Conservation (phyloP, 2,888 invertebrate genomes). For the Creontiades dilutus region DNA sequence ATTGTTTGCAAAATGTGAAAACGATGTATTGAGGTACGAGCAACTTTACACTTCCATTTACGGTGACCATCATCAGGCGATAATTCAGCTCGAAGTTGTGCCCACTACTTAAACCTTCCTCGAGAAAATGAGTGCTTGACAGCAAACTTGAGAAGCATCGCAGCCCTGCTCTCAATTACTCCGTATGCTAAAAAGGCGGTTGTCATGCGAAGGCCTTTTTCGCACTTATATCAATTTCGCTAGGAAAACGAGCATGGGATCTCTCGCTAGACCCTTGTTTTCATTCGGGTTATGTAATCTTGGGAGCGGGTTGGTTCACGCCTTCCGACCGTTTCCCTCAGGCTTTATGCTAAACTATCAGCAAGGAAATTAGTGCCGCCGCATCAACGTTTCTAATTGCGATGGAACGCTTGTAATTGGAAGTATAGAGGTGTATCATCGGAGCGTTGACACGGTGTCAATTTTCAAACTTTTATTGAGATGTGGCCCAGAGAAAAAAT, state of each 20-base stretch:
- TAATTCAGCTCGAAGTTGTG: too few species aligned
- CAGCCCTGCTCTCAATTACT: slow-evolving; percentile 28
- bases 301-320: neutral
- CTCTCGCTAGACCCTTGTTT: neutral
- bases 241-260: neutral
- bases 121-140: too few species aligned
- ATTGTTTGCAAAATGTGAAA: too few species aligned
- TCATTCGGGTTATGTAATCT: slow-evolving; percentile 14
- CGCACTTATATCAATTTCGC: neutral
- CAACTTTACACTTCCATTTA: too few species aligned
- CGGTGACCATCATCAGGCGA: too few species aligned
- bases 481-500: neutral
- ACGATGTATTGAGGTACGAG: too few species aligned
- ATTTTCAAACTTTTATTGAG: neutral
- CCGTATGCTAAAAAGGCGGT: slow-evolving; percentile 19
- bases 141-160: neutral
- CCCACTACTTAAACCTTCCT: too few species aligned
- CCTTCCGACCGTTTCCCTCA: neutral
- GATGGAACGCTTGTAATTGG: neutral
- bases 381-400: slow-evolving; percentile 15
- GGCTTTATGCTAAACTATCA: slow-evolving; percentile 21
- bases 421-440: neutral
- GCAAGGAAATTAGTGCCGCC: slow-evolving; percentile 3
- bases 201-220: neutral
- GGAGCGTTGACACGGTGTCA: slow-evolving; percentile 2